Base-by-base conservation (phyloP, 2,888 invertebrate species). In the Branchipolynoe longqiensis region DNA sequence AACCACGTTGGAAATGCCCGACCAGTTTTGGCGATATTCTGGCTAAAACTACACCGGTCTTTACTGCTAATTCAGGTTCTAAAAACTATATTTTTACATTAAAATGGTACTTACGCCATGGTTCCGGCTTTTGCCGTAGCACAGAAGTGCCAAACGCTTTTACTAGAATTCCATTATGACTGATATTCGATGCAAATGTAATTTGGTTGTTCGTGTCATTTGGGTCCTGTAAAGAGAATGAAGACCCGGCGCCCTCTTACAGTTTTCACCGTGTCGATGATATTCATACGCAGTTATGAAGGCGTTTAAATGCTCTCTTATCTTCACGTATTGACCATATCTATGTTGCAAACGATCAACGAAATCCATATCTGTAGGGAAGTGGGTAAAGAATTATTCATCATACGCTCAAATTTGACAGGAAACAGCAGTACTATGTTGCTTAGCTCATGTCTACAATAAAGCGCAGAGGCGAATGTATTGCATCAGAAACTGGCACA, bases 71-170 rank as follows among this genome's bases (percentile, higher is more conserved):
- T n/a, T 4, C 8, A 3, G 12, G 36, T 12, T 36, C 14, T 48
- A 48, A 41, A 28, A 18, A 18, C 1, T 2, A 78, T 48, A 25
- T 41, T 28, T 3, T 14, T 18, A 41, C n/a, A 25, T 48, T 14
- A 78, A 48, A 48, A 48, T 48, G n/a, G 48, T 78, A 78, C 78
- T 78, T 48, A 78, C 78, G 78, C 78, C 78, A 78, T 78, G 78
- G 22, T 78, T 41, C 78, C 78, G 78, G 78, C 78, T 78, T n/a
- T 40, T 41, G 78, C 78, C 78, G 78, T 48, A 31, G 78, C 78
- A 78, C 78, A 78, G 48, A 78, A 78, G 78, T 78, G 78, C 78
- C 48, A 25, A 28, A 41, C 78, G 41, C 78, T 28, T 78, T 40
- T 41, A 78, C 78, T 78, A 78, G 28, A 41, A 28, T 48, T 78